These are phyloP conservation scores for Apostichopus californicus DNA, from an alignment of 35 echinoderm and acorn worm genomes.

Conservation along the genomic window DNA sequence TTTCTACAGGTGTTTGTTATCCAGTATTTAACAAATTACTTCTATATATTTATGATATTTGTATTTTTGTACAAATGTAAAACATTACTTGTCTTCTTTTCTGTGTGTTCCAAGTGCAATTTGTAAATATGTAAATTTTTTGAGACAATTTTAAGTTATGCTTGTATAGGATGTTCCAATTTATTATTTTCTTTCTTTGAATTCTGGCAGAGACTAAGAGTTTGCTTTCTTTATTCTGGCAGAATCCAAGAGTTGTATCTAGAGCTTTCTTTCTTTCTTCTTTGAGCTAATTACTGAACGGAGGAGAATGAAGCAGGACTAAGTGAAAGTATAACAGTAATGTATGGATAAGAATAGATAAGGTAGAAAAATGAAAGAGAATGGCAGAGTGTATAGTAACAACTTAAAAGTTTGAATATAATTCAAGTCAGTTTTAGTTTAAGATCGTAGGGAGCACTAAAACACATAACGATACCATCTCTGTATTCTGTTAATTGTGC, in stretches of 20 bases:
- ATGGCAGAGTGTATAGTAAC: too few species aligned
- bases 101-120: slow-evolving; percentile 51
- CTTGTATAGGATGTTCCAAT: neutral
- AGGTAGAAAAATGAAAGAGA: too few species aligned
- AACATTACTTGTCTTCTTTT: slow-evolving; percentile 35
- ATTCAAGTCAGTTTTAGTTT: too few species aligned
- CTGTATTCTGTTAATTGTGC: too few species aligned
- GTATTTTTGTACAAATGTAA: slow-evolving; percentile 54
- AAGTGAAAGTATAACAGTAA: too few species aligned
- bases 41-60: slow-evolving; percentile 47
- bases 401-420: too few species aligned
- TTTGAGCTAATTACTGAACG: neutral
- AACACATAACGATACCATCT: too few species aligned
- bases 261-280: neutral
- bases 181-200: neutral
- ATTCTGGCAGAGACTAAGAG: neutral
- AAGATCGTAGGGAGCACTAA: too few species aligned
- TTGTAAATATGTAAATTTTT: slow-evolving; percentile 46
- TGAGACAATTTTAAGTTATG: slow-evolving; percentile 29
- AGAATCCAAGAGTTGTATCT: neutral
- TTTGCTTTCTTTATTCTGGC: too few species aligned
- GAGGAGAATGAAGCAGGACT: neutral
- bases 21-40: slow-evolving; percentile 40
- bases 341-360: too few species aligned
- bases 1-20: slow-evolving; percentile 23